Conservation (phyloP, 2,888 invertebrate genomes). For the Trichopria drosophilae region DNA sequence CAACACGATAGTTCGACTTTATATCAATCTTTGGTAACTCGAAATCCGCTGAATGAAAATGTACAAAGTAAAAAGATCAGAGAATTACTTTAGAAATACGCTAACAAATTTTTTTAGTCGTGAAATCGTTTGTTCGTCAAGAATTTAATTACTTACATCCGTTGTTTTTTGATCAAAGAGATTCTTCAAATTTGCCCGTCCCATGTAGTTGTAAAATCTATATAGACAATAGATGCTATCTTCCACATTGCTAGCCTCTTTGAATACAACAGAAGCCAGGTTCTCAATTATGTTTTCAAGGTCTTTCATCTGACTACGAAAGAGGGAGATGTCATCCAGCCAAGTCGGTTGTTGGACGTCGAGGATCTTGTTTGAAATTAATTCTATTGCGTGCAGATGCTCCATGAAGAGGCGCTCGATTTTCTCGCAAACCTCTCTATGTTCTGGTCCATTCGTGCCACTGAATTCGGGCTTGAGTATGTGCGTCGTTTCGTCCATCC, state of each 20-base stretch:
- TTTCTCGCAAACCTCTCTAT: conserved; percentile 69
- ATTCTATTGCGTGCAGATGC: conserved; percentile 65
- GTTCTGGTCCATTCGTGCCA: conserved; percentile 71
- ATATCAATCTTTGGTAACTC: no score
- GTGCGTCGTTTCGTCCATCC: conserved; percentile 72
- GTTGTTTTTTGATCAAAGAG: conserved; percentile 72
- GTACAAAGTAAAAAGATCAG: no score
- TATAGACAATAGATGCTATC: conserved; percentile 79
- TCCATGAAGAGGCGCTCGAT: conserved; percentile 76
- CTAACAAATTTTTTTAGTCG: no score
- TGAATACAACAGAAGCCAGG: conserved; percentile 76
- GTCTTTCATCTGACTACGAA: conserved; percentile 65
- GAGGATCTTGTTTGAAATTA: conserved; percentile 69
- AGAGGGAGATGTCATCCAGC: conserved; percentile 74
- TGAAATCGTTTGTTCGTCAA: no score
- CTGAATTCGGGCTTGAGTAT: conserved; percentile 76
- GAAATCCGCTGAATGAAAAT: no score
- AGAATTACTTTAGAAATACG: no score
- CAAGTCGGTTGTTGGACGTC: conserved; percentile 80
- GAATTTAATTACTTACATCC: conserved; percentile 57
- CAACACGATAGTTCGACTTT: no score
- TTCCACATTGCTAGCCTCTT: conserved; percentile 76
- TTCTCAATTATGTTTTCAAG: conserved; percentile 81
- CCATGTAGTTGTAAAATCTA: conserved; percentile 76
- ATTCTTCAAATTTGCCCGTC: conserved; percentile 71